These are phyloP conservation scores for Hydrozoanthus gracilis DNA, from an alignment of 92 coral and sea anemone genomes.

Conservation along the genomic window DNA sequence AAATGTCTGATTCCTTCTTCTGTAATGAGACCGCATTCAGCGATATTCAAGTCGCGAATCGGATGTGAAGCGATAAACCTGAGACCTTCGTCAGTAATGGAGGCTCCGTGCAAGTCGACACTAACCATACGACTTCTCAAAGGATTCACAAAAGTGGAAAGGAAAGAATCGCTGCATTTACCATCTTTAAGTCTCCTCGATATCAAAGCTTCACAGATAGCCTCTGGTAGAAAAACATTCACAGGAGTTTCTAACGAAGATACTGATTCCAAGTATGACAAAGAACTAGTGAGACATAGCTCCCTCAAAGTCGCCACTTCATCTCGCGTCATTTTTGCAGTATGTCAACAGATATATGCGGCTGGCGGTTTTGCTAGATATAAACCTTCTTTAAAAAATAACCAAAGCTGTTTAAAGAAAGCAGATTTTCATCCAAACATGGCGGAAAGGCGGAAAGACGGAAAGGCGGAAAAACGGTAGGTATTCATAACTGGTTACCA, in stretches of 20 bases:
- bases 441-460: no score
- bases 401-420: background rate
- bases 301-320: constrained; percentile 73
- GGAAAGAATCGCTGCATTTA: constrained; percentile 76
- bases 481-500: no score
- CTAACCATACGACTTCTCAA: constrained; percentile 77
- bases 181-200: constrained; percentile 74
- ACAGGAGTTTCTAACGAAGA: constrained; percentile 54
- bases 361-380: background rate
- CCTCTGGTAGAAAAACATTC: constrained; percentile 79
- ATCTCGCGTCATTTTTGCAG: constrained; percentile 64
- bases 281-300: constrained; percentile 73
- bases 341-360: background rate
- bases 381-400: background rate
- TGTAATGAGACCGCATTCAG: constrained; percentile 66
- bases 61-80: constrained; percentile 68
- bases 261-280: constrained; percentile 78
- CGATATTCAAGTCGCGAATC: constrained; percentile 79
- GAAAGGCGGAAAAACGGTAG: no score
- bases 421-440: no score
- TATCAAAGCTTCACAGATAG: constrained; percentile 81
- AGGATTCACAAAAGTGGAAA: constrained; percentile 71
- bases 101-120: constrained; percentile 67
- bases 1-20: constrained; percentile 65
- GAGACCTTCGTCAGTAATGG: constrained; percentile 76